A percentile compares a stretch with the other conserved stretches of the same genome.
Conservation (phyloP, 2,888 invertebrate species). For the Drosophila macrothrix region DNA sequence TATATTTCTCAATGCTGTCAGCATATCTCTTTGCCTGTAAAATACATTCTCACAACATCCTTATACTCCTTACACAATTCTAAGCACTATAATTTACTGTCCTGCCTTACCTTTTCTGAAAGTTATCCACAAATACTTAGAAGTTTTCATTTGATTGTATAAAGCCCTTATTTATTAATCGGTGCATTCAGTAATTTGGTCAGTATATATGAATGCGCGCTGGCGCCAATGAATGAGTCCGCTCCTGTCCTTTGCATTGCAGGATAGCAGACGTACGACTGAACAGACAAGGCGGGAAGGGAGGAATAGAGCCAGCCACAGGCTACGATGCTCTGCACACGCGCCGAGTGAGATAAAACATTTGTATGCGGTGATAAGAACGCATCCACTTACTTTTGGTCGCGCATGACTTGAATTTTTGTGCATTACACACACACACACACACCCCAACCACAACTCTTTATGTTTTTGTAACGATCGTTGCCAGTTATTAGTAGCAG, state of each 20-base stretch:
- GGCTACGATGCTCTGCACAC: constrained; percentile 64
- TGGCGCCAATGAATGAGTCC: background rate
- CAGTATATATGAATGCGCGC: background rate
- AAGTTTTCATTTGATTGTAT: background rate
- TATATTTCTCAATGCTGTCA: background rate
- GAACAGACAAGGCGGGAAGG: background rate
- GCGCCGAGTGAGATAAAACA: constrained; percentile 74
- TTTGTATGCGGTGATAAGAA: constrained; percentile 79
- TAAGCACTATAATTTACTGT: background rate
- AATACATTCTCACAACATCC: background rate
- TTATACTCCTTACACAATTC: no score
- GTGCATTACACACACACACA: constrained; percentile 41
- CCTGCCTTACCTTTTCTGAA: background rate
- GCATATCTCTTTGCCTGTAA: background rate
- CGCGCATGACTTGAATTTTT: constrained; percentile 78
- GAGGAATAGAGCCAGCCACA: constrained; percentile 30
- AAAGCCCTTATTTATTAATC: background rate
- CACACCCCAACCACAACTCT: constrained; percentile 1
- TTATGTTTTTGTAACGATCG: background rate
- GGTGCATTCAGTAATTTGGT: background rate
- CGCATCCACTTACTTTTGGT: constrained; percentile 80
- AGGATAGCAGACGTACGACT: constrained; percentile 11
- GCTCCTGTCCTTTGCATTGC: constrained; percentile 17
- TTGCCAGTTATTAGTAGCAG: background rate
- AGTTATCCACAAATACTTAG: background rate